A percentile compares a stretch with the other conserved stretches of the same genome.
phyloP scores from a whole-genome alignment of 2,113 vertebrate species.

The Lethenteron reissneri region DNA sequence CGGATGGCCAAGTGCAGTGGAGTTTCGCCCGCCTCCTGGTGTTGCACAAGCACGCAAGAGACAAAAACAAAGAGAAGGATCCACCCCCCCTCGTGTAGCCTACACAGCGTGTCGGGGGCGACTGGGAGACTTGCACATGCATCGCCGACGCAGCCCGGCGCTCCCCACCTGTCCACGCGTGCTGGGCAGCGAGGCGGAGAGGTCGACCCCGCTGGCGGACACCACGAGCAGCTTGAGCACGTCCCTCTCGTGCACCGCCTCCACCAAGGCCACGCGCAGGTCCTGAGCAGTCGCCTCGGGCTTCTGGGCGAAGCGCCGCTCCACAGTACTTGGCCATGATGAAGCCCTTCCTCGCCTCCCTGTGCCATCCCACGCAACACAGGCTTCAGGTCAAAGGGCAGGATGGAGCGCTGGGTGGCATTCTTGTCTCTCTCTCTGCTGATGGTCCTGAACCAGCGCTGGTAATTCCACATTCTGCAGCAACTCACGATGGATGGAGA shows the following conservation, averaged over 20 bases:
- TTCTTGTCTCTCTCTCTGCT: too few relatives aligned
- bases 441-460: too few relatives aligned
- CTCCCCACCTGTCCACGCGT: conserved; percentile 20
- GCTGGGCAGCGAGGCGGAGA: conserved; percentile 19
- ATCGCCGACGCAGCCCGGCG: too few relatives aligned
- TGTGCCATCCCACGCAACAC: conserved; percentile 9
- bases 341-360: conserved; percentile 24
- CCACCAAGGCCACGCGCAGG: conserved; percentile 15
- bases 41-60: too few relatives aligned
- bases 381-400: too few relatives aligned
- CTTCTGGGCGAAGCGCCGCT: conserved; percentile 22
- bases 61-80: too few relatives aligned
- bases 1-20: conserved; percentile 28
- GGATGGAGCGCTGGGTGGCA: too few relatives aligned
- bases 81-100: too few relatives aligned
- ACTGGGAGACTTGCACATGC: too few relatives aligned
- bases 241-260: conserved; percentile 19
- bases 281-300: conserved; percentile 13
- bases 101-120: too few relatives aligned
- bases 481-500: too few relatives aligned
- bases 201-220: conserved; percentile 22
- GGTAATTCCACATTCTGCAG: too few relatives aligned
- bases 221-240: conserved; percentile 25
- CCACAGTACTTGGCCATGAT: conserved; percentile 28
- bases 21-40: conserved; percentile 27